These are phyloP conservation scores for Coregonus ussuriensis DNA, from an alignment of 2,797 vertebrate species.

Conservation along the genomic window DNA sequence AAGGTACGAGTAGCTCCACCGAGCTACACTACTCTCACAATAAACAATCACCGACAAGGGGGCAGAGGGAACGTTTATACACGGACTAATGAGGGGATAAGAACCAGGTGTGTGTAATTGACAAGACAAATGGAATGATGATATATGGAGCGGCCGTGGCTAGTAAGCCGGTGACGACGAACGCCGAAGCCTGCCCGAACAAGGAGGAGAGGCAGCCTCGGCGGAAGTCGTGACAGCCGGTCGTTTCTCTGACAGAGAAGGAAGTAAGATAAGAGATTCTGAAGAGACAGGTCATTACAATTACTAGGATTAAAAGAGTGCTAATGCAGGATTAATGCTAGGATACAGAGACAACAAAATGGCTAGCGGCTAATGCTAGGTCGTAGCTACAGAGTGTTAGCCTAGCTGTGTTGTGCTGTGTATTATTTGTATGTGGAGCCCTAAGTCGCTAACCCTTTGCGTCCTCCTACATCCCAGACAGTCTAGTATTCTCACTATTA, in stretches of 20 bases:
- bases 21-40: too few species aligned
- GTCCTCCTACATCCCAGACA: not conserved
- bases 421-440: not conserved
- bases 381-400: too few species aligned
- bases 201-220: too few species aligned
- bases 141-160: too few species aligned
- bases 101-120: too few species aligned
- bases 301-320: constrained; percentile 29
- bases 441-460: not conserved
- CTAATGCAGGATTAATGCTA: constrained; percentile 40
- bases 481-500: not conserved
- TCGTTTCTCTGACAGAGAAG: constrained; percentile 30
- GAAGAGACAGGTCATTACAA: constrained; percentile 32
- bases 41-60: too few species aligned
- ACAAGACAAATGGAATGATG: too few species aligned
- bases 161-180: too few species aligned
- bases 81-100: too few species aligned
- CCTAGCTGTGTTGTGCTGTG: not conserved
- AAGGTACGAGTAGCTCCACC: too few species aligned
- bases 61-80: too few species aligned
- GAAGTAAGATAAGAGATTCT: constrained; percentile 39
- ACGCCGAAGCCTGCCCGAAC: too few species aligned
- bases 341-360: not conserved
- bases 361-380: not conserved
- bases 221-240: not conserved